Conservation (phyloP, 2,888 invertebrate genomes). For the Encarsia formosa region DNA sequence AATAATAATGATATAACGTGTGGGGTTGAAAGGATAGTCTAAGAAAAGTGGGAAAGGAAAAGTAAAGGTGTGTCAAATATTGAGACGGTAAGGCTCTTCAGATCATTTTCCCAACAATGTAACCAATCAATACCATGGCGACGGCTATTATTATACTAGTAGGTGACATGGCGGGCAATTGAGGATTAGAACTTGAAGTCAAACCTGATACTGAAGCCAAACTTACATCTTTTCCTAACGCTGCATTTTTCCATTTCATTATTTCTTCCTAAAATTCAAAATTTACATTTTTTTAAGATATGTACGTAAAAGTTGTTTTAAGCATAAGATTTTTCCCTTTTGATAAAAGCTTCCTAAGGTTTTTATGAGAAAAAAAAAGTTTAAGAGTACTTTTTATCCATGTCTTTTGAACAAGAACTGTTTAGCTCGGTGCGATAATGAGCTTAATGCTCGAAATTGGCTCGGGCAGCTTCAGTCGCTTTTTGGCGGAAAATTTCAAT, state of each 20-base stretch:
- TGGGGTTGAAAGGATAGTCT: slow-evolving; percentile 38
- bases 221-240: slow-evolving; percentile 38
- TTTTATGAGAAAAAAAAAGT: too few relatives aligned
- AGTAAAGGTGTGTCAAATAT: slow-evolving; percentile 40
- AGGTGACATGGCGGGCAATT: slow-evolving; percentile 33
- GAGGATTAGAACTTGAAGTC: slow-evolving; percentile 34
- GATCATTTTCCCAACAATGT: slow-evolving; percentile 48
- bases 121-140: slow-evolving; percentile 46
- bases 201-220: slow-evolving; percentile 37
- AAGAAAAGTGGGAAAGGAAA: slow-evolving; percentile 41
- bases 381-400: too few relatives aligned
- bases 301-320: too few relatives aligned
- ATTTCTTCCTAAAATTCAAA: slow-evolving; percentile 42
- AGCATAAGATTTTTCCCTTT: too few relatives aligned
- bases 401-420: too few relatives aligned
- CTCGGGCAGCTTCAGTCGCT: too few relatives aligned
- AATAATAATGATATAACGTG: slow-evolving; percentile 21
- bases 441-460: too few relatives aligned
- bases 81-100: slow-evolving; percentile 42
- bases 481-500: too few relatives aligned
- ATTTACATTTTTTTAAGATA: too few relatives aligned
- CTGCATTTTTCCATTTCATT: slow-evolving; percentile 42
- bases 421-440: too few relatives aligned
- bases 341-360: too few relatives aligned
- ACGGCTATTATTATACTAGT: slow-evolving; percentile 40